phyloP scores from a whole-genome alignment of 2,113 vertebrate genomes.

The Phylloscopus trochilus region DNA sequence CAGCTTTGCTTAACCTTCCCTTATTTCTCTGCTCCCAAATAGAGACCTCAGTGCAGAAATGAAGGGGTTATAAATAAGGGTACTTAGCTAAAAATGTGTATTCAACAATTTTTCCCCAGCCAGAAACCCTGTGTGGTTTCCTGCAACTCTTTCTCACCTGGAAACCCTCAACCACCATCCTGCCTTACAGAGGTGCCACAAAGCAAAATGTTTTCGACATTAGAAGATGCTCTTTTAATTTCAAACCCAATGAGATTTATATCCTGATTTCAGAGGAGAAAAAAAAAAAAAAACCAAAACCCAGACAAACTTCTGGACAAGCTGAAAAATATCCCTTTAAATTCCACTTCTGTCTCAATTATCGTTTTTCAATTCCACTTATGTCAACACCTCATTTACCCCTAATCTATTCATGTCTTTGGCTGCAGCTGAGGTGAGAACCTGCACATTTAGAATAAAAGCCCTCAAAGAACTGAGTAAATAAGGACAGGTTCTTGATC shows the following conservation, averaged over 20 bases:
- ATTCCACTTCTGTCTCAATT: background rate
- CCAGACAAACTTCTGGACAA: background rate
- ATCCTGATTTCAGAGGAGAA: background rate
- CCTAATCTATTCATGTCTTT: background rate
- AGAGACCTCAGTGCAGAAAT: background rate
- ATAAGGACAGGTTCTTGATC: conserved; percentile 11
- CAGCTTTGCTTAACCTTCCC: background rate
- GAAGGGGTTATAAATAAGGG: background rate
- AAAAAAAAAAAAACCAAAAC: background rate
- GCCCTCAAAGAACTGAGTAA: background rate
- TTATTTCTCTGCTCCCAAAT: background rate
- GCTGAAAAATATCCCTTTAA: background rate
- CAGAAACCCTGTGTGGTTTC: background rate
- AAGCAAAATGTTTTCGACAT: background rate
- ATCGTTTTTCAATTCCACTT: background rate
- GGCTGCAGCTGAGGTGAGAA: conserved; percentile 1
- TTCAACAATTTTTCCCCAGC: background rate
- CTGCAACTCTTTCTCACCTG: background rate
- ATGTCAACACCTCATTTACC: conserved; percentile 1
- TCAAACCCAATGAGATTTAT: background rate
- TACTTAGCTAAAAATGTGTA: background rate
- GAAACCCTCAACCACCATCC: background rate
- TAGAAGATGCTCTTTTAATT: background rate
- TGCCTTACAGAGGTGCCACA: background rate
- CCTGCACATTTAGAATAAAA: conserved; percentile 1